A percentile compares a stretch with the other conserved stretches of the same genome.
phyloP scores from a whole-genome alignment of 2,113 vertebrate species.

The Elachura formosa region DNA sequence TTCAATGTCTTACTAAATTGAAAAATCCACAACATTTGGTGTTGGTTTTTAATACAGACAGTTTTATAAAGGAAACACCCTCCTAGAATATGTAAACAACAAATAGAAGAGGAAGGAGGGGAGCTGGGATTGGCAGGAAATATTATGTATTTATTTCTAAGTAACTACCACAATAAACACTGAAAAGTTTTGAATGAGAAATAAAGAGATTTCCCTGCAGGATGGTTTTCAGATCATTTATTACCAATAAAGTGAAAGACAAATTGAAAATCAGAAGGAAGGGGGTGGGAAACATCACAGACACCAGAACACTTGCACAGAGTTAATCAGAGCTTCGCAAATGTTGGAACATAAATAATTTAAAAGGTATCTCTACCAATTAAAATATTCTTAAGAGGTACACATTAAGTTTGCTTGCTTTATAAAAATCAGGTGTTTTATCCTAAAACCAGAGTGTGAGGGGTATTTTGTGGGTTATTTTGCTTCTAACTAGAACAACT shows the following conservation, averaged over 20 bases:
- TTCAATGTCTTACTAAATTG: neutral
- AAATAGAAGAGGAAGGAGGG: neutral
- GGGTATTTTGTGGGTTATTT: neutral
- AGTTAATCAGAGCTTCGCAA: constrained; percentile 46
- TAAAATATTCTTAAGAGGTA: neutral
- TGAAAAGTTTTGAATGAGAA: neutral
- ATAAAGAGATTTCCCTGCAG: neutral
- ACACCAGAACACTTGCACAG: constrained; percentile 34
- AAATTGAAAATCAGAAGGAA: constrained; percentile 12
- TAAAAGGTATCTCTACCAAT: constrained; percentile 40
- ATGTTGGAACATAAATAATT: constrained; percentile 42
- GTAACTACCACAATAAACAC: neutral
- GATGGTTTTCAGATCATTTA: constrained; percentile 68
- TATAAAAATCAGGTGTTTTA: constrained; percentile 14
- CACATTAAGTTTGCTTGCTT: neutral
- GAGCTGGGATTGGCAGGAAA: neutral
- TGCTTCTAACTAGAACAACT: neutral
- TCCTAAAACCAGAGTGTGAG: neutral
- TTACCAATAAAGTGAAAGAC: constrained; percentile 67
- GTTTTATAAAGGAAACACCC: neutral
- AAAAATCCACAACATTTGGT: neutral
- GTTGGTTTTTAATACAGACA: neutral
- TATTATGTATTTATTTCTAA: neutral
- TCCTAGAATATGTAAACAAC: neutral
- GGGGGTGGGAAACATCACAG: neutral